Percentiles rank a stretch among this genome's conserved stretches.
Evolutionary conservation across 2,888 invertebrate genomes (phyloP).

Genomic region (Aphrophora alni): DNA sequence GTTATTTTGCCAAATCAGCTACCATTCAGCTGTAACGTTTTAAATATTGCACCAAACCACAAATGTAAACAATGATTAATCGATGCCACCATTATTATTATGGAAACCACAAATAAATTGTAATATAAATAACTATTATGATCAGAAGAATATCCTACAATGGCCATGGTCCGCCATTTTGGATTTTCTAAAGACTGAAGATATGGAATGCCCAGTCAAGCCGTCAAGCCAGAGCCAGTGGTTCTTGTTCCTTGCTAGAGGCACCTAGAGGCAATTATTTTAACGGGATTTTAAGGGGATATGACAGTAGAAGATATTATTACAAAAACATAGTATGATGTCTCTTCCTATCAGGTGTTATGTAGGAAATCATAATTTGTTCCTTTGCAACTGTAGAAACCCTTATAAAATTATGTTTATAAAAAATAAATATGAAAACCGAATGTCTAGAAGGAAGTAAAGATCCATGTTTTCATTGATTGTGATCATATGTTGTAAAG

Average conservation of each 20-base stretch:
- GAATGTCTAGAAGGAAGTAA: too few species aligned
- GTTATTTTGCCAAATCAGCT: background rate
- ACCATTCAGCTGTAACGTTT: background rate
- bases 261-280: background rate
- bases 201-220: background rate
- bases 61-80: conserved; percentile 5
- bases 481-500: too few species aligned
- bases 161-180: background rate
- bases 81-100: conserved; percentile 6
- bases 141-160: background rate
- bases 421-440: too few species aligned
- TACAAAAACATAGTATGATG: too few species aligned
- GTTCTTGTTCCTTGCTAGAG: background rate
- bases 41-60: background rate
- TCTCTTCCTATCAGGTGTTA: too few species aligned
- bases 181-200: background rate
- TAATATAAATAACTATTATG: background rate
- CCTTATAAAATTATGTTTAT: too few species aligned
- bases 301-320: too few species aligned
- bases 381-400: too few species aligned
- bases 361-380: too few species aligned
- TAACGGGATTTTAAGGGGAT: background rate
- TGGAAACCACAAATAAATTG: background rate
- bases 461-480: too few species aligned
- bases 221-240: background rate